Base-by-base conservation (phyloP, 1,140 invertebrate species). In the Bombus impatiens region DNA sequence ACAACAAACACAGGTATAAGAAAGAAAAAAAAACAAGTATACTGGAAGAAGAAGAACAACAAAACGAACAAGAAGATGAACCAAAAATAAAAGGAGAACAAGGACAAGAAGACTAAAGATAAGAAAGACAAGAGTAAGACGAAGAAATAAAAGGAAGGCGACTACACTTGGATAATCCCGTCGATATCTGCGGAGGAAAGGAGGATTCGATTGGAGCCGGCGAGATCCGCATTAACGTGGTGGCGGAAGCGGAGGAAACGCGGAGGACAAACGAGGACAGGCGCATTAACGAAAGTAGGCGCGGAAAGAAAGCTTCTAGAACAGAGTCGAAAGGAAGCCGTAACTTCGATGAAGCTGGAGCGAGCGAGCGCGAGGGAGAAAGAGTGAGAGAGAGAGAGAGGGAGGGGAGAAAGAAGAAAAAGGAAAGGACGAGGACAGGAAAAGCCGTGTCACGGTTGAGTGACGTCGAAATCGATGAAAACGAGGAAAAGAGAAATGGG, bases 371-470 rank as follows among this genome's bases (percentile, higher is more conserved):
- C 1, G 5, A 18, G 6, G 8, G 1, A 18, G 1, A 6, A 1
- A 22, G 5, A 22, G 1, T 6, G 71, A 44, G 40, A 22, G 37
- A 37, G 3, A 2, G 67, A 40, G 53, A 47, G 67, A 0, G 77
- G 25, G 35, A 1, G 37, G 3, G 0, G 15, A 1, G 25, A 62
- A 44, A 40, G 22, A 42, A 37, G 9, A 4, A 62, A 44, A 59
- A 67, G 75, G 72, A 53, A 28, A 25, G 47, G 37, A 42, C 8
- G 28, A 28, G 78, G 82, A 65, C 68, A 86, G 82, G 79, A 87
- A 84, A 88, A 89, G 85, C 91, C 87, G 85, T 89, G 88, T 89
- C 87, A 89, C 70, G 87, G 87, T 22, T 89, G 87, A 89, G 79
- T 68, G 88, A 89, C 84, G 88, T 83, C 78, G 78, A 83, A 89